Evolutionary conservation across 2,888 invertebrate genomes (phyloP).

Genomic region (Pelosia muscerda): DNA sequence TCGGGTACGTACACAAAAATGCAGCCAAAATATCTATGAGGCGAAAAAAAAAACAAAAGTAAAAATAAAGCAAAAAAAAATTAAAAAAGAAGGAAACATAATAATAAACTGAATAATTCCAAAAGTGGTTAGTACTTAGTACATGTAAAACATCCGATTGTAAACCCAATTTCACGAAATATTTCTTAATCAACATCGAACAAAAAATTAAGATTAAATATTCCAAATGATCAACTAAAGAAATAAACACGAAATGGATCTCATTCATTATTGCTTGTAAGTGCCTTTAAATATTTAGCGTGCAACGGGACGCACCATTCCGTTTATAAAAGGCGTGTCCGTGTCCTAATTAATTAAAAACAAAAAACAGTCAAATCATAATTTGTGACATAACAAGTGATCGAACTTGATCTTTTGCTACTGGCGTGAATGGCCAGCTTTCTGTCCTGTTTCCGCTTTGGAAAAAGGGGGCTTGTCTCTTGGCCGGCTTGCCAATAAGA

Average conservation of each 20-base stretch:
- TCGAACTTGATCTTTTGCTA: slow-evolving; percentile 52
- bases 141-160: slow-evolving; percentile 19
- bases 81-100: no score
- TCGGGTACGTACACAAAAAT: no score
- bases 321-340: slow-evolving; percentile 47
- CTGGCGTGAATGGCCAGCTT: slow-evolving; percentile 55
- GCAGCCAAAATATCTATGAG: no score
- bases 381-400: slow-evolving; percentile 53
- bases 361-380: slow-evolving; percentile 29
- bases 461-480: slow-evolving; percentile 41
- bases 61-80: no score
- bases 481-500: slow-evolving; percentile 36
- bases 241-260: slow-evolving; percentile 35
- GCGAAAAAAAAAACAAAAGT: background rate
- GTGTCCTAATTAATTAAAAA: slow-evolving; percentile 49
- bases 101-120: no score
- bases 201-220: slow-evolving; percentile 27
- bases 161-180: slow-evolving; percentile 34
- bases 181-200: slow-evolving; percentile 19
- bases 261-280: slow-evolving; percentile 32
- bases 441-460: slow-evolving; percentile 47
- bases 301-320: slow-evolving; percentile 32
- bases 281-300: slow-evolving; percentile 24
- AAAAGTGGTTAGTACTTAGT: no score
- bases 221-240: slow-evolving; percentile 32